Evolutionary conservation across 1,140 invertebrate species (phyloP).

Genomic region (Eciton burchellii): DNA sequence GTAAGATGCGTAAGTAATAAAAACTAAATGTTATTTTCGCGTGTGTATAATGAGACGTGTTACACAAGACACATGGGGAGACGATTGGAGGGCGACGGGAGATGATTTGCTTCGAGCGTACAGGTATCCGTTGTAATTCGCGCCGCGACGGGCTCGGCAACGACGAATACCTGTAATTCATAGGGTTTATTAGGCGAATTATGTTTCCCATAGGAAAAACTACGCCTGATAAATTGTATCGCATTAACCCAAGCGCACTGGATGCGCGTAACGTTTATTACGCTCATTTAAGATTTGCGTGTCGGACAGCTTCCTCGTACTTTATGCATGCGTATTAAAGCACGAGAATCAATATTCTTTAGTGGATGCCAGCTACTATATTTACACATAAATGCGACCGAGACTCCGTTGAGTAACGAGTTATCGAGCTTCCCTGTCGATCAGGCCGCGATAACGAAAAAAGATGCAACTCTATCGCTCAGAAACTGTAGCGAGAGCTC

Average conservation of each 20-base stretch:
- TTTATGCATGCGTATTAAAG: slow-evolving; percentile 34
- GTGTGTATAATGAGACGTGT: background rate
- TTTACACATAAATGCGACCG: slow-evolving; percentile 54
- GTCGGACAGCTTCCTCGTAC: slow-evolving; percentile 1
- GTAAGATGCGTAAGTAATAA: too few relatives aligned
- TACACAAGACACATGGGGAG: slow-evolving; percentile 5
- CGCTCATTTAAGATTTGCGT: slow-evolving; percentile 44
- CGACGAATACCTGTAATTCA: slow-evolving; percentile 35
- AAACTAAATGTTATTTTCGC: background rate
- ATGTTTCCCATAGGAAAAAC: slow-evolving; percentile 26
- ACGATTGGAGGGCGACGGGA: too few relatives aligned
- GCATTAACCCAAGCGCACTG: slow-evolving; percentile 23
- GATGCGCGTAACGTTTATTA: slow-evolving; percentile 45
- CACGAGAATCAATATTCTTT: slow-evolving; percentile 64
- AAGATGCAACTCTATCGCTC: slow-evolving; percentile 13
- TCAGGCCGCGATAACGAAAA: slow-evolving; percentile 45
- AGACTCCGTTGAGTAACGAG: slow-evolving; percentile 59
- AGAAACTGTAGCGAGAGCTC: slow-evolving; percentile 15
- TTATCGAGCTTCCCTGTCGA: slow-evolving; percentile 50
- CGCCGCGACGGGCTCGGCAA: background rate
- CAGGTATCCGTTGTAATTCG: slow-evolving; percentile 28
- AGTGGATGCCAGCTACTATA: slow-evolving; percentile 36
- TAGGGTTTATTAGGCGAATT: slow-evolving; percentile 25
- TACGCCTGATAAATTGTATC: slow-evolving; percentile 53
- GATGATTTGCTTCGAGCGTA: slow-evolving; percentile 33